These are phyloP conservation scores for Cyphomyrus plagiostoma DNA, from an alignment of 2,113 vertebrate genomes.

Conservation along the genomic window DNA sequence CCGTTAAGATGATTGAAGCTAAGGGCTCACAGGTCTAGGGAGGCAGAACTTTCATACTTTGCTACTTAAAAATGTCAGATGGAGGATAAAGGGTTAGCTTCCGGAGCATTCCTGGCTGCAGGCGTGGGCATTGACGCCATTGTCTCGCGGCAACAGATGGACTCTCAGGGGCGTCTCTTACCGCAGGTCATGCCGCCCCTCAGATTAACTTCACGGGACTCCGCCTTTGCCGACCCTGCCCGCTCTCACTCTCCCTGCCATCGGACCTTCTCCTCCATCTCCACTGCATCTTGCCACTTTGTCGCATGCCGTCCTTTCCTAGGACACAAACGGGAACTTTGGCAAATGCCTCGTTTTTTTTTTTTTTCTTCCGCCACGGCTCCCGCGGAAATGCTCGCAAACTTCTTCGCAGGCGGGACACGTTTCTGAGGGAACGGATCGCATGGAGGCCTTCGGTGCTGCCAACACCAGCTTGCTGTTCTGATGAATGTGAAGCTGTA, in stretches of 20 bases:
- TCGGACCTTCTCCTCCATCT: neutral
- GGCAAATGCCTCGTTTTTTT: neutral
- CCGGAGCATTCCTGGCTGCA: neutral
- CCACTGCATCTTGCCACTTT: neutral
- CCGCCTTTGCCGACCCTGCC: neutral
- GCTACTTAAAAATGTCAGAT: neutral
- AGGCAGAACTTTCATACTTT: neutral
- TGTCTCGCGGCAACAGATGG: neutral
- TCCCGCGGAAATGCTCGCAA: neutral
- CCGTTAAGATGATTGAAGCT: constrained; percentile 5
- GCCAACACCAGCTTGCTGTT: neutral
- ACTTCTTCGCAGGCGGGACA: neutral
- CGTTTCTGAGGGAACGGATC: neutral
- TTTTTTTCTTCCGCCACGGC: neutral
- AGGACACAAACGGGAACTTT: neutral
- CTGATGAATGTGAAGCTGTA: neutral
- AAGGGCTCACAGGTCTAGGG: neutral
- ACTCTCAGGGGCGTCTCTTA: neutral
- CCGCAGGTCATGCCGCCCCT: neutral
- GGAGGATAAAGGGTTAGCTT: neutral
- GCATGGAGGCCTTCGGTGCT: neutral
- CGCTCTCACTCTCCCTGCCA: neutral
- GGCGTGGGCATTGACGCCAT: neutral
- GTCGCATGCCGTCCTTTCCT: neutral
- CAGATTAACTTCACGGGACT: neutral